Base-by-base conservation (phyloP, 2,797 vertebrate genomes). In the Ptychobarbus kaznakovi region DNA sequence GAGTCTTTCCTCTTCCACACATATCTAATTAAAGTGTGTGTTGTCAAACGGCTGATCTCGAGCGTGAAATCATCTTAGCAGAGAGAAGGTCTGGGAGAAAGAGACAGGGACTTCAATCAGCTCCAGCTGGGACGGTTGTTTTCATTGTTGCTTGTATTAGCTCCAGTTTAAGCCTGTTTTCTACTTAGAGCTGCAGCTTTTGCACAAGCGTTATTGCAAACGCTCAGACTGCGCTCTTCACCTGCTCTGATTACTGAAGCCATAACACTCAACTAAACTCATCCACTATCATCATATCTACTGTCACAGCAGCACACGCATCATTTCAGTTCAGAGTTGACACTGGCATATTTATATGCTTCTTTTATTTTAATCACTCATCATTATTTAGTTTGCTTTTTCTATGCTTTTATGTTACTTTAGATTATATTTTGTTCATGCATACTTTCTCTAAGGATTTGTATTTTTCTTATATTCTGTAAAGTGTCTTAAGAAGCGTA, bases 161-260 rank as follows among this genome's bases (percentile, higher is more conserved):
- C 94, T 95, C 92, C 93, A 94, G 93, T 92, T 93, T 97, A 97
- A 97, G 96, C 96, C 96, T 96, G 97, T 98, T 97, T 97, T 97
- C 96, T 97, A 95, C 96, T 97, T 96, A 96, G 93, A 92, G 94
- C 94, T 89, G 91, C 92, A 89, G 93, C 94, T 93, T 94, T 96
- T 94, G 94, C 95, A 89, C 87, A 96, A 95, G 93, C 95, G 93
- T 94, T 94, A 94, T 92, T 96, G 88, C 94, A 90, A 92, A 95
- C 95, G 73, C 93, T 92, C 91, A 95, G 92, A 92, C 95, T 93
- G 95, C 93, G 93, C 95, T 97, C 95, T 93, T 95, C 93, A 94
- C 93, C 92, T 92, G 93, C 92, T 93, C 93, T 92, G 83, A 89
- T 89, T 94, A 91, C 93, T 95, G 92, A 93, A 76, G 92, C 80